Evolutionary conservation across 2,888 invertebrate species (phyloP).

Genomic region (Subacronicta megacephala): DNA sequence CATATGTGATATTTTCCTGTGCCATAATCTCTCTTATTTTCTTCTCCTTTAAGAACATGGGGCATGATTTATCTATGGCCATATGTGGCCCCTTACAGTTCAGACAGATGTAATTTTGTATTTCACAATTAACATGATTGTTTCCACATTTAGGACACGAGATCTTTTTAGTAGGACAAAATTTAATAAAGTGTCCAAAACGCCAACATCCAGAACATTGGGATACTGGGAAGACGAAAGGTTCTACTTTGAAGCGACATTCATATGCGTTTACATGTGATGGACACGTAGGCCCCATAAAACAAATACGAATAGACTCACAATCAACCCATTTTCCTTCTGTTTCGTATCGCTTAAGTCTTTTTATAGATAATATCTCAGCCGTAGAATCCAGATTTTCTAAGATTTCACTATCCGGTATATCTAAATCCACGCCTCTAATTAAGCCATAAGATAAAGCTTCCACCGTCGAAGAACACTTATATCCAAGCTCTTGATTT

Average conservation of each 20-base stretch:
- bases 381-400: not conserved
- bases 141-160: not conserved
- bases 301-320: not conserved
- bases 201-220: not conserved
- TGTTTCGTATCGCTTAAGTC: not conserved
- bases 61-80: constrained; percentile 3
- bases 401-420: not conserved
- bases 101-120: not conserved
- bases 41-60: constrained; percentile 1
- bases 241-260: not conserved
- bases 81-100: constrained; percentile 5
- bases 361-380: not conserved
- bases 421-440: not conserved
- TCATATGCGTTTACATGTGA: not conserved
- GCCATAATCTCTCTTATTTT: not conserved
- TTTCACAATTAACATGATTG: not conserved
- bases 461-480: not conserved
- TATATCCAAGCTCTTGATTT: not conserved
- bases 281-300: not conserved
- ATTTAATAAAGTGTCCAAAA: not conserved
- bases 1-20: not conserved
- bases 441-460: not conserved
- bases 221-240: not conserved
- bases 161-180: not conserved
- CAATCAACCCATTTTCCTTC: not conserved